Evolutionary conservation across 37 sponge, comb jelly and placozoan species (phyloP), one percentile per base, ranked within the genome.

Genomic region (Dysidea cf. avara): DNA sequence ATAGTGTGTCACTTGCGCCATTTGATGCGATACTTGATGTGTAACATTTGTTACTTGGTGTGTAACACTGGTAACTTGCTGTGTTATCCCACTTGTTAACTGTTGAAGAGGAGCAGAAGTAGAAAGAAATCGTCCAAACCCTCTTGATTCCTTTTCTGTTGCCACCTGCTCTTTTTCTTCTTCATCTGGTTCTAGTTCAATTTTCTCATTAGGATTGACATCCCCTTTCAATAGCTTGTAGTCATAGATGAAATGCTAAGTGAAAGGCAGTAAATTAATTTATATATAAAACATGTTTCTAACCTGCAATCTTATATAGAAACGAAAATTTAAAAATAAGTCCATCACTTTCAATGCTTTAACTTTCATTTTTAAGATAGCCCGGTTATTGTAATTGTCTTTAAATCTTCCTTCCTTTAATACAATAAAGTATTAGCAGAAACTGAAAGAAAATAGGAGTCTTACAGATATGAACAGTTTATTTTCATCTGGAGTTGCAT

Each of bases 321-420:
- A 79, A 5, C 86, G 74, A 50, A 68, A 85, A 55, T 85, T 85
- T 74, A 85, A 79, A 60, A 85, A 71, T 14, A 85, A 57, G 22
- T 85, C 86, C 30, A 81, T 20, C 35, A 85, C 71, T 66, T 78
- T 61, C 75, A 85, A 74, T 9, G 64, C 79, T 46, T 78, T 83
- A 63, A 43, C 32, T 67, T 83, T 83, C 28, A 83, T 76, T 59
- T 54, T 61, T 40, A 83, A 83, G 1, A 67, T 68, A 39, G 83
- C 69, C 47, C 68, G 66, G 69, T 83, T 83, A 17, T 60, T 76
- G 40, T 37, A 25, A 39, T 48, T 56, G 54, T 66, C 66, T 51
- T 83, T 53, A 24, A 54, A 72, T 33, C 83, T 65, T 33, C 63
- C 61, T 39, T 2, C 29, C 14, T 56, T 14, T 29, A 36, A 54